Conservation (phyloP, 2,888 invertebrate genomes). For the Alcis repandata region DNA sequence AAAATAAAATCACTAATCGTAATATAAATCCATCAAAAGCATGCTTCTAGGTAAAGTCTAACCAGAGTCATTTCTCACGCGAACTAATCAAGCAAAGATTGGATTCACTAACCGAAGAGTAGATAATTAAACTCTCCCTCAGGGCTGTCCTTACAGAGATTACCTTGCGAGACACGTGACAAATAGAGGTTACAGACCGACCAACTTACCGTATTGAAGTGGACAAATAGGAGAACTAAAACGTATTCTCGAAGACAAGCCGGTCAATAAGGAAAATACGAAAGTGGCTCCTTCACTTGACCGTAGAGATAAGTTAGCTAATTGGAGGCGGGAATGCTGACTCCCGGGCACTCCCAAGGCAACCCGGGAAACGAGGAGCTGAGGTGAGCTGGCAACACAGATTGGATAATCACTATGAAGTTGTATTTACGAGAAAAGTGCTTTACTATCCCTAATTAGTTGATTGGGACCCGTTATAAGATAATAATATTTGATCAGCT, state of each 20-base stretch:
- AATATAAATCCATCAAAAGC: not conserved
- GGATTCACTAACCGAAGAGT: slow-evolving; percentile 23
- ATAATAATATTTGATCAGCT: not conserved
- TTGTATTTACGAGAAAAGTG: slow-evolving; percentile 1
- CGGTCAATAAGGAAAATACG: not conserved
- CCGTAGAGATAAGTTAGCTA: not conserved
- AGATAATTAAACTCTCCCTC: slow-evolving; percentile 23
- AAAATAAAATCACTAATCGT: not conserved
- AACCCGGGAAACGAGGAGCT: not conserved
- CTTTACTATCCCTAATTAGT: slow-evolving; percentile 5
- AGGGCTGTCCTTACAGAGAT: slow-evolving; percentile 18
- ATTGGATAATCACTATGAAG: slow-evolving; percentile 14
- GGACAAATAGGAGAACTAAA: slow-evolving; percentile 1
- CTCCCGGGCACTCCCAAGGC: not conserved
- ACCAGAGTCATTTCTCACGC: slow-evolving; percentile 2
- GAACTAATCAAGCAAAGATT: slow-evolving; percentile 28
- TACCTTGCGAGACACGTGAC: slow-evolving; percentile 25
- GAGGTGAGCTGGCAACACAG: slow-evolving; percentile 14
- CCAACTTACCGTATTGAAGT: not conserved
- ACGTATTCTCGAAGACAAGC: not conserved
- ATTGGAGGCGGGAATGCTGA: slow-evolving; percentile 8
- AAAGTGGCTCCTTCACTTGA: not conserved
- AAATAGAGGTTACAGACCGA: slow-evolving; percentile 17
- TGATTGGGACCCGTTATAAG: not conserved
- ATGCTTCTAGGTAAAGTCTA: slow-evolving; percentile 5